Base-by-base conservation (phyloP, 2,888 invertebrate species). In the Andrena flavipes region DNA sequence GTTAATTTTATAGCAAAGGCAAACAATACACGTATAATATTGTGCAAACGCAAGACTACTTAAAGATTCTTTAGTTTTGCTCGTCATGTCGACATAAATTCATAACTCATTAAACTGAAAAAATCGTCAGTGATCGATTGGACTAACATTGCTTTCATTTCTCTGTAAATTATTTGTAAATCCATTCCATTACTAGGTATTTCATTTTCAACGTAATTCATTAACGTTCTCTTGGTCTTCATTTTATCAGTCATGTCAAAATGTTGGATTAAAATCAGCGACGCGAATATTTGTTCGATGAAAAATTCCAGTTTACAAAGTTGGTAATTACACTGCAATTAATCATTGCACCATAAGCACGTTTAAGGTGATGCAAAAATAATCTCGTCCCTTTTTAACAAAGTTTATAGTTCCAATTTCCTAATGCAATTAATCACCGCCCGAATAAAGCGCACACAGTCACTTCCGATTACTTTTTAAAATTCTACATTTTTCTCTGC, bases 321-420 rank as follows among this genome's bases (percentile, higher is more conserved):
- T 59, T 30, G 13, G 5, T 60, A 59, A 59, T 67, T 74, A 49
- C 33, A 1, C 2, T 10, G 30, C 23, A 48, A 74, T 74, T 59
- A 74, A 74, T 74, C 8, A 67, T 16, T 8, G 20, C 4, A n/a
- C n/a, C 16, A n/a, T 26, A 7, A 73, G 8, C 48, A 49, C n/a
- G 29, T 35, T n/a, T 6, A 23, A 42, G 5, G 4, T 5, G 26
- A 29, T 35, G 51, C 4, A 54, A 60, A 48, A 35, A 33, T 30
- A 35, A 23, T 42, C 29, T 29, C 5, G 8, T 30, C 4, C 16
- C 23, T 33, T 67, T 48, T 48, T 23, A n/a, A 67, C 26, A 29
- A 67, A 74, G 30, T 67, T 74, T 23, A 13, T 10, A 26, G 13
- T 42, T 35, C 35, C 30, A 30, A 59, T 30, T 59, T 48, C 33